phyloP scores from a whole-genome alignment of 1,140 invertebrate genomes.

The Drosophila tristis region DNA sequence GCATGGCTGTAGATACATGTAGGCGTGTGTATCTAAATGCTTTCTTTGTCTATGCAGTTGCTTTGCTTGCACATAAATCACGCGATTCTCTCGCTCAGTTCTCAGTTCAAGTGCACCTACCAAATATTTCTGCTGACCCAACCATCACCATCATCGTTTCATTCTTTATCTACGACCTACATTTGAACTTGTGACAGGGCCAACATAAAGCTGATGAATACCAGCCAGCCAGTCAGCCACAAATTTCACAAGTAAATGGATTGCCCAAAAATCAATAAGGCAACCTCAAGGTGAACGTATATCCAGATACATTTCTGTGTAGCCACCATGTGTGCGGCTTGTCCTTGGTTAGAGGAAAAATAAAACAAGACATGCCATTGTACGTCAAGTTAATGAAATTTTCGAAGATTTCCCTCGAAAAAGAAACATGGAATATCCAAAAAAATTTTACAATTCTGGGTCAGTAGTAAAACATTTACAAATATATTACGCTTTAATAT shows the following conservation, averaged over 20 bases:
- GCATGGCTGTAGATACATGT: conserved; percentile 11
- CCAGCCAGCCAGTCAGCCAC: not conserved
- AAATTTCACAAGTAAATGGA: not conserved
- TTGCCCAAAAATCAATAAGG: conserved; percentile 62
- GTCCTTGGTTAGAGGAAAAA: conserved; percentile 16
- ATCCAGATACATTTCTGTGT: conserved; percentile 15
- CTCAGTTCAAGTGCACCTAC: conserved; percentile 61
- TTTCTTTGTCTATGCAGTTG: conserved; percentile 35
- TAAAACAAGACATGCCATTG: conserved; percentile 11
- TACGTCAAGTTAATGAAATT: conserved; percentile 19
- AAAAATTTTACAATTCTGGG: conserved; percentile 4
- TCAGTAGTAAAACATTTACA: conserved; percentile 3
- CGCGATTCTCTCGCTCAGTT: conserved; percentile 49
- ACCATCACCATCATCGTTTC: not conserved
- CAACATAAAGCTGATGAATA: conserved; percentile 49
- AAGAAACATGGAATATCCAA: not conserved
- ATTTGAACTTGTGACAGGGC: conserved; percentile 71
- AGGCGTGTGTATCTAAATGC: conserved; percentile 14
- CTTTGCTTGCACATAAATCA: conserved; percentile 64
- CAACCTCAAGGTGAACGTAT: conserved; percentile 53
- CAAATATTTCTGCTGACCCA: conserved; percentile 63
- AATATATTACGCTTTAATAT: not conserved
- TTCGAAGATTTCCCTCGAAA: not conserved
- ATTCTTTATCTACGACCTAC: conserved; percentile 60
- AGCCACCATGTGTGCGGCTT: conserved; percentile 7